These are phyloP conservation scores for Phenganax marumi DNA, from an alignment of 92 coral and sea anemone species.

Conservation along the genomic window DNA sequence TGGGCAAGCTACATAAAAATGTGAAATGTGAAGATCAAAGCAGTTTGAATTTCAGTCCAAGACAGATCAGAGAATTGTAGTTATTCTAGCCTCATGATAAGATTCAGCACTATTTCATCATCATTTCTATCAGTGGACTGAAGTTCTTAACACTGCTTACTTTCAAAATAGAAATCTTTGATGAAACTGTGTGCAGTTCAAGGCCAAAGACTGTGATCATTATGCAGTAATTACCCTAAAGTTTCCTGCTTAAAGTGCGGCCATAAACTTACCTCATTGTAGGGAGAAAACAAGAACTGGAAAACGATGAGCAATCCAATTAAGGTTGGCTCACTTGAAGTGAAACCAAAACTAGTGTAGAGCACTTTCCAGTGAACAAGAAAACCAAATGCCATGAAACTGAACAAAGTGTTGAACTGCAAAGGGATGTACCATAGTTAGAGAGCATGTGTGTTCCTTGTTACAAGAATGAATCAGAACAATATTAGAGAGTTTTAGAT, in stretches of 20 bases:
- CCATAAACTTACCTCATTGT: slow-evolving; percentile 80
- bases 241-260: too few species aligned
- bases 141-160: too few species aligned
- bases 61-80: background rate
- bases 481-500: too few species aligned
- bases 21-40: too few species aligned
- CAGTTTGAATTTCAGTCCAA: background rate
- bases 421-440: background rate
- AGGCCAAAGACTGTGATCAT: background rate
- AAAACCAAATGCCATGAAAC: slow-evolving; percentile 84
- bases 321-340: slow-evolving; percentile 73
- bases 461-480: too few species aligned
- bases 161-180: too few species aligned
- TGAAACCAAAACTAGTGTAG: slow-evolving; percentile 88
- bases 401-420: slow-evolving; percentile 79
- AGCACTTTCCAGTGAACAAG: slow-evolving; percentile 83
- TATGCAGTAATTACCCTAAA: background rate
- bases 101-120: too few species aligned
- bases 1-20: too few species aligned
- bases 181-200: background rate
- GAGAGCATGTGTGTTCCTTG: background rate
- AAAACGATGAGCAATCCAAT: slow-evolving; percentile 86
- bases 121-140: too few species aligned
- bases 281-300: slow-evolving; percentile 97
- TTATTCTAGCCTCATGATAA: too few species aligned